Conservation (phyloP, 2,888 invertebrate genomes). For the Pristionchus mayeri region DNA sequence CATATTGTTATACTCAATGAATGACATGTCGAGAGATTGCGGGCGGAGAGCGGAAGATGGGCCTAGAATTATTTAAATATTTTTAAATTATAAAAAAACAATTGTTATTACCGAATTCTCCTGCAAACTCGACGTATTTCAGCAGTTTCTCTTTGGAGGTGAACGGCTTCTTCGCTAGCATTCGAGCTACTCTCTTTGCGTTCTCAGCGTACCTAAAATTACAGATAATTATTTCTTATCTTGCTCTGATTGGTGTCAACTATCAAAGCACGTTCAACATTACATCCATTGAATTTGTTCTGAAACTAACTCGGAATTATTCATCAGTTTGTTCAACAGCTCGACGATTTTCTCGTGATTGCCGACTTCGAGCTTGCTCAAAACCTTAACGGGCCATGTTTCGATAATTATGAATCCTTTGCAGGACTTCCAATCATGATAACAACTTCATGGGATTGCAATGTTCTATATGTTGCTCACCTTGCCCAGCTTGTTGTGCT, state of each 20-base stretch:
- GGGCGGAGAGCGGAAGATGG: neutral
- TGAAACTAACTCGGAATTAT: conserved; percentile 19
- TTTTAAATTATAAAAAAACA: no score
- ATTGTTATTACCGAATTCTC: no score
- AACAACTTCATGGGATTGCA: no score
- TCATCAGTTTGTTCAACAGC: neutral
- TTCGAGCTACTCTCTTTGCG: neutral
- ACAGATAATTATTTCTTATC: neutral
- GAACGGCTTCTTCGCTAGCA: conserved; percentile 24
- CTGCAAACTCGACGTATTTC: neutral
- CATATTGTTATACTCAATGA: conserved; percentile 12
- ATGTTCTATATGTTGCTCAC: no score
- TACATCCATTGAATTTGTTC: neutral
- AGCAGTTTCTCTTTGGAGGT: neutral
- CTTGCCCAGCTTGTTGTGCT: conserved; percentile 13
- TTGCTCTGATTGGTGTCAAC: neutral
- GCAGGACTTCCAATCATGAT: no score
- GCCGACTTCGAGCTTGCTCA: conserved; percentile 20
- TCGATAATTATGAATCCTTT: neutral
- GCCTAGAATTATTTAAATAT: neutral
- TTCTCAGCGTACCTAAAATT: conserved; percentile 1
- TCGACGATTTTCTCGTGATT: neutral
- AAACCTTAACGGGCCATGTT: neutral
- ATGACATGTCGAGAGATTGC: neutral
- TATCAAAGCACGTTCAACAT: neutral